A percentile compares a stretch with the other conserved stretches of the same genome.
Evolutionary conservation across 1,140 invertebrate species (phyloP).

Genomic region (Lepidotrigona ventralis): DNA sequence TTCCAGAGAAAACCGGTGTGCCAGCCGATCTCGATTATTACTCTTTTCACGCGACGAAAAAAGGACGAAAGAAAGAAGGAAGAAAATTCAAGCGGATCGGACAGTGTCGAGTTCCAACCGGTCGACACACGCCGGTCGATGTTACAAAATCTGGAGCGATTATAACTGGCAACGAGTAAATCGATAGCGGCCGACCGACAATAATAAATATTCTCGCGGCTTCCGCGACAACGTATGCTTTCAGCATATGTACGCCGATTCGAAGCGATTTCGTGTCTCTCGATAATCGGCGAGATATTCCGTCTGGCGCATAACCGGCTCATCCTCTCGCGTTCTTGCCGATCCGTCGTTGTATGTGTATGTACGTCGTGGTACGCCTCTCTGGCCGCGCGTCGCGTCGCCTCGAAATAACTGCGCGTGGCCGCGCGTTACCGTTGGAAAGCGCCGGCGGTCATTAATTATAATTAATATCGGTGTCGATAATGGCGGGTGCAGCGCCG

Average conservation of each 20-base stretch:
- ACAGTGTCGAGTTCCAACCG: conserved; percentile 38
- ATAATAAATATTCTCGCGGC: conserved; percentile 55
- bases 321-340: conserved; percentile 4
- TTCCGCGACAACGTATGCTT: neutral
- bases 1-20: conserved; percentile 15
- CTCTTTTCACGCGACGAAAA: conserved; percentile 24
- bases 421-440: conserved; percentile 18
- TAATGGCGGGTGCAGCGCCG: conserved; percentile 42
- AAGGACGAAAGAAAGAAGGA: neutral
- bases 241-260: conserved; percentile 36
- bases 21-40: neutral
- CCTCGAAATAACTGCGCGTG: conserved; percentile 32
- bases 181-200: conserved; percentile 36
- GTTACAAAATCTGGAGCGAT: conserved; percentile 43
- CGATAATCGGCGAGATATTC: conserved; percentile 49
- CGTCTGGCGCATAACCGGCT: neutral
- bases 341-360: neutral
- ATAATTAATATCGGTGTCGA: conserved; percentile 60
- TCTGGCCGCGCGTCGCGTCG: neutral
- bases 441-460: conserved; percentile 53
- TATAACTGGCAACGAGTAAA: conserved; percentile 40
- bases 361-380: neutral
- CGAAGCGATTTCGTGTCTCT: conserved; percentile 15
- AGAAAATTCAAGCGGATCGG: conserved; percentile 6
- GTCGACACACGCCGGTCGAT: conserved; percentile 18